These are phyloP conservation scores for Polylopha cassiicola DNA, from an alignment of 2,888 invertebrate genomes.

Conservation along the genomic window DNA sequence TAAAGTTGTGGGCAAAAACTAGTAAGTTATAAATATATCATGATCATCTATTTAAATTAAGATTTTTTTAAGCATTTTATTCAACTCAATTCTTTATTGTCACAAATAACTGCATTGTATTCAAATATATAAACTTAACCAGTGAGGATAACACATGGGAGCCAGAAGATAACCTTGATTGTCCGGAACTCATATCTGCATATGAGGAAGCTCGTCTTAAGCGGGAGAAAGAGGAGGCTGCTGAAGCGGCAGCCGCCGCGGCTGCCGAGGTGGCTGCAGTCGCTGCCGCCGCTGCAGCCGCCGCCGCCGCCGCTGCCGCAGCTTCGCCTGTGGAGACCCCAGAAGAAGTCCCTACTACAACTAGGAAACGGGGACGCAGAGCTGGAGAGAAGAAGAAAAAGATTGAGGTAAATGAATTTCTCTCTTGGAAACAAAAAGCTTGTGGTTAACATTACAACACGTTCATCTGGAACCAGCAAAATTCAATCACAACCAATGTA, in stretches of 20 bases:
- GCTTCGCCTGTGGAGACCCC: slow-evolving; percentile 48
- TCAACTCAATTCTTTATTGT: not conserved
- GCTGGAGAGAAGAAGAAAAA: slow-evolving; percentile 24
- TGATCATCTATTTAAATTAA: no score
- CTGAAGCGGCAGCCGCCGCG: slow-evolving; percentile 25
- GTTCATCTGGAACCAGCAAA: no score
- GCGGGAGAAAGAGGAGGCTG: slow-evolving; percentile 49
- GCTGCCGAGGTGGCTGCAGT: slow-evolving; percentile 28
- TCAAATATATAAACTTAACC: no score
- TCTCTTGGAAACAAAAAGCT: no score
- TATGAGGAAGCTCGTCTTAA: slow-evolving; percentile 81
- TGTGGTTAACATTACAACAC: no score
- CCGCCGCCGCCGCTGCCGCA: slow-evolving; percentile 38
- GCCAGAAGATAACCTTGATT: slow-evolving; percentile 87
- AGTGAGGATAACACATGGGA: slow-evolving; percentile 91
- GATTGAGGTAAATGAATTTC: slow-evolving; percentile 26
- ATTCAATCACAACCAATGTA: no score
- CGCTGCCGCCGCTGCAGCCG: slow-evolving; percentile 18
- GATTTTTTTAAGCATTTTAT: not conserved
- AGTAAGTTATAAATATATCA: no score
- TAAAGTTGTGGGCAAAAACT: no score
- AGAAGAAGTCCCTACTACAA: slow-evolving; percentile 43
- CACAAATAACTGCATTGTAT: not conserved
- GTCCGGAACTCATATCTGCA: slow-evolving; percentile 83
- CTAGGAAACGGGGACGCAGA: slow-evolving; percentile 13